These are phyloP conservation scores for Clupea harengus DNA, from an alignment of 2,113 vertebrate genomes.

Conservation along the genomic window DNA sequence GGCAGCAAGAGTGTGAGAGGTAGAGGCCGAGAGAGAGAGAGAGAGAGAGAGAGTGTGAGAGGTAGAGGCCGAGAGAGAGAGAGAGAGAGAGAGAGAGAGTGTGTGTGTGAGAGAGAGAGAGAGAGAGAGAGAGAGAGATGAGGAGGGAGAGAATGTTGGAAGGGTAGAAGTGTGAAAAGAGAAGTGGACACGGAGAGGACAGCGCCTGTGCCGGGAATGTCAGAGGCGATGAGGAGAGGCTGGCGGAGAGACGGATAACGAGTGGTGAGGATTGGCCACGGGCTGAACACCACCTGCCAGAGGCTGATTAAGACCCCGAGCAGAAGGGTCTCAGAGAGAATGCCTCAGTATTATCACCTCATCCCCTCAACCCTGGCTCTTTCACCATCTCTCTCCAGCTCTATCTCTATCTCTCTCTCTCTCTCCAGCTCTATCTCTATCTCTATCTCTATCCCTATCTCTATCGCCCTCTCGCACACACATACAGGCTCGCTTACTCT, in stretches of 20 bases:
- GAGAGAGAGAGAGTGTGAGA: too few relatives aligned
- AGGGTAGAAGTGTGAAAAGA: background rate
- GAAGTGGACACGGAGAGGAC: slow-evolving; percentile 55
- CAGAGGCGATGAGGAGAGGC: slow-evolving; percentile 43
- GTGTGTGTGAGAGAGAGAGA: slow-evolving; percentile 11
- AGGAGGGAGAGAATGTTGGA: slow-evolving; percentile 12
- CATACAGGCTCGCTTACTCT: background rate
- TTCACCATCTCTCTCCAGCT: background rate
- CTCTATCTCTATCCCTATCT: too few relatives aligned
- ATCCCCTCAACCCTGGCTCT: background rate
- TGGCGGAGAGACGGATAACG: slow-evolving; percentile 31
- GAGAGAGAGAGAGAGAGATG: slow-evolving; percentile 29
- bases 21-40: too few relatives aligned
- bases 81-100: slow-evolving; percentile 31
- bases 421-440: too few relatives aligned
- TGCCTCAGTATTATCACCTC: slow-evolving; percentile 12
- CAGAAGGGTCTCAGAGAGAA: background rate
- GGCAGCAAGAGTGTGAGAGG: slow-evolving; percentile 19
- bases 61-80: too few relatives aligned
- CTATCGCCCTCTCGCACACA: background rate
- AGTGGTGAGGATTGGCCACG: slow-evolving; percentile 26
- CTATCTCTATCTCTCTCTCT: background rate
- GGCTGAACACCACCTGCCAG: slow-evolving; percentile 39
- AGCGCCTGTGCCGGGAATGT: slow-evolving; percentile 34
- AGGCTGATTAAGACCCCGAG: slow-evolving; percentile 29